Evolutionary conservation across 2,888 invertebrate genomes (phyloP).

Genomic region (Plemyria rubiginata): DNA sequence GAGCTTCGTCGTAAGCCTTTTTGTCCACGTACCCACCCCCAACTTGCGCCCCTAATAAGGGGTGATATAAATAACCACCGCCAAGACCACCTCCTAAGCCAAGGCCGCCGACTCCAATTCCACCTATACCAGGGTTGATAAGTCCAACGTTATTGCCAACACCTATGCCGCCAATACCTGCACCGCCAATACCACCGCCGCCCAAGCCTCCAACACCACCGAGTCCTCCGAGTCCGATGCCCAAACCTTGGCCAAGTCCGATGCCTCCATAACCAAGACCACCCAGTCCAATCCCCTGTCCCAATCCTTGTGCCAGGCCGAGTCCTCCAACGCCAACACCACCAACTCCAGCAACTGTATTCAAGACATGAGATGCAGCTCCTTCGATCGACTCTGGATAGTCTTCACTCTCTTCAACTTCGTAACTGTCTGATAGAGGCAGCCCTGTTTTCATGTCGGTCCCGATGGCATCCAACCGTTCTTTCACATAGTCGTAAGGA

Average conservation of each 20-base stretch:
- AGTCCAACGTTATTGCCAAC: conserved; percentile 55
- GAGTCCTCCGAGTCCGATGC: conserved; percentile 49
- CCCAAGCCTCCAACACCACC: conserved; percentile 54
- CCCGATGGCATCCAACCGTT: conserved; percentile 66
- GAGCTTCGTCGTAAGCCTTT: conserved; percentile 82
- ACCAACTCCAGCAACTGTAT: conserved; percentile 67
- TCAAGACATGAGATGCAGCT: conserved; percentile 73
- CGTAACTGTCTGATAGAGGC: conserved; percentile 80
- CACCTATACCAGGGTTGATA: conserved; percentile 64
- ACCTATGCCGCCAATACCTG: conserved; percentile 50
- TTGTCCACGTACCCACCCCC: conserved; percentile 82
- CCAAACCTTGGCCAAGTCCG: conserved; percentile 51
- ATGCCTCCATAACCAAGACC: conserved; percentile 50
- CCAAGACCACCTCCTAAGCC: conserved; percentile 55
- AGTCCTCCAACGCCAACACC: conserved; percentile 52
- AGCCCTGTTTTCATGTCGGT: conserved; percentile 65
- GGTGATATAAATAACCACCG: conserved; percentile 72
- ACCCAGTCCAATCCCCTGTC: conserved; percentile 45
- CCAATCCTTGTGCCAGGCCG: conserved; percentile 43
- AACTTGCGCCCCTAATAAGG: conserved; percentile 68
- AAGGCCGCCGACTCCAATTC: conserved; percentile 64
- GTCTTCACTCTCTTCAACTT: conserved; percentile 85
- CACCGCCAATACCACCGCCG: conserved; percentile 55
- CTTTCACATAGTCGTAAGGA: conserved; percentile 77
- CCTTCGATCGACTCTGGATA: conserved; percentile 79